Evolutionary conservation across 2,888 invertebrate species (phyloP), one percentile per base, ranked within the genome.

Genomic region (Oligia fasciuncula): DNA sequence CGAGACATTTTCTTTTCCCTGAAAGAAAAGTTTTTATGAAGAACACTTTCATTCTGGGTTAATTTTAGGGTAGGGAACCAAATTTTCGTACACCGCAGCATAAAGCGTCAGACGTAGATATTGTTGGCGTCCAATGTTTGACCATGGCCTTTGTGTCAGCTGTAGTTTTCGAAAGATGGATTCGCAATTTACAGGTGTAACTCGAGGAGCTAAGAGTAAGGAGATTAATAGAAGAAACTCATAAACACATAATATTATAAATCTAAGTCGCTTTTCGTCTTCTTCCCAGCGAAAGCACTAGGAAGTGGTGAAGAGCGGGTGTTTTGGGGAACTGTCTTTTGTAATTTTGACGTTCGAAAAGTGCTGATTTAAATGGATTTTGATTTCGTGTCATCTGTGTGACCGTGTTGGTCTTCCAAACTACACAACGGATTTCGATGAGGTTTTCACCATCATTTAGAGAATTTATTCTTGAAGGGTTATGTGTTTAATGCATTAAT

Each of bases 1-100:
- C 99, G 97, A 0, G 99, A 99, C 96, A 99, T 98, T 96, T 99
- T 99, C 97, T 99, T 99, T 94, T 99, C 99, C 79, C 96, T 96
- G 60, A 49, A 92, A 91, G 17, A 74, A 84, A 63, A 6, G 17
- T 57, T n/a, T 43, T 66, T 35, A 14, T 49, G 3, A 62, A 63
- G 17, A 1, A 69, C 46, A 9, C 2, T 19, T 29, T 29, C 0
- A 9, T 68, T n/a, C 43, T 46, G 4, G n/a, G n/a, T n/a, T 67
- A 2, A 67, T n/a, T n/a, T 29, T n/a, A 23, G 6, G 13, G n/a
- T 60, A 29, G 8, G 2, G 46, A 46, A 29, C 5, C 0, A 4
- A 46, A 4, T 46, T 46, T 29, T 29, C 46, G 19, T 0, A 14
- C 14, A 51, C 19, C 2, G 29, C 29, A 51, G 29, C 13, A 4